A percentile compares a stretch with the other conserved stretches of the same genome.
Evolutionary conservation across 2,113 vertebrate genomes (phyloP).

Genomic region (Panthera leo): DNA sequence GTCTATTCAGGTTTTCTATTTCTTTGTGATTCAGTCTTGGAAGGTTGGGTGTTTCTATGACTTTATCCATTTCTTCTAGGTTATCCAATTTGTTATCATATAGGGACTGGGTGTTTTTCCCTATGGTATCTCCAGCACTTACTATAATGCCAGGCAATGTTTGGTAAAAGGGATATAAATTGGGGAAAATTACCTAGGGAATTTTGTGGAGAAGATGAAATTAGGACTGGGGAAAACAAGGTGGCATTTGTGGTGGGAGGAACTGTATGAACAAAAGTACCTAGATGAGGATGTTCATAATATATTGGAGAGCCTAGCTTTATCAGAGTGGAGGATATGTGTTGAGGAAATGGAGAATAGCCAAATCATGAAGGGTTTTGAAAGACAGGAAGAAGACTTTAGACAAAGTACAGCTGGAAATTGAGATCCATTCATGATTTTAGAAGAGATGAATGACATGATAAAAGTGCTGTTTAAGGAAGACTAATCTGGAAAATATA

Average conservation of each 20-base stretch:
- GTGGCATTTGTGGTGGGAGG: not conserved
- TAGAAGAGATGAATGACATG: not conserved
- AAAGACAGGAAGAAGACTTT: not conserved
- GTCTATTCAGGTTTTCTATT: not conserved
- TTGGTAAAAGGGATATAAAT: not conserved
- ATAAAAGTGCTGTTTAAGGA: not conserved
- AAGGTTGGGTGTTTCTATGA: not conserved
- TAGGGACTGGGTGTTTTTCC: not conserved
- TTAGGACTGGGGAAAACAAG: not conserved
- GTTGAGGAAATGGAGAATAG: slow-evolving; percentile 2
- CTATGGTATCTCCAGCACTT: not conserved
- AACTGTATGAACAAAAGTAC: not conserved
- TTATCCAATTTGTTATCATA: not conserved
- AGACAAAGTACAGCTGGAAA: not conserved
- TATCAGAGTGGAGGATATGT: not conserved
- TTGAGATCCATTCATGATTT: not conserved
- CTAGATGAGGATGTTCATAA: not conserved
- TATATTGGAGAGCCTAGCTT: not conserved
- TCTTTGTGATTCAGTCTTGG: not conserved
- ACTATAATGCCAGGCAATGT: not conserved
- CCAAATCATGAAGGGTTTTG: not conserved
- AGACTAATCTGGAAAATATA: not conserved
- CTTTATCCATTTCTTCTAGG: not conserved
- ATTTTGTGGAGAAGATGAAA: not conserved
- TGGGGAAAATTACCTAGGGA: not conserved